Percentiles rank a stretch among this genome's conserved stretches.
phyloP scores from a whole-genome alignment of 2,888 invertebrate species.

The Troglohyphantes excavatus region DNA sequence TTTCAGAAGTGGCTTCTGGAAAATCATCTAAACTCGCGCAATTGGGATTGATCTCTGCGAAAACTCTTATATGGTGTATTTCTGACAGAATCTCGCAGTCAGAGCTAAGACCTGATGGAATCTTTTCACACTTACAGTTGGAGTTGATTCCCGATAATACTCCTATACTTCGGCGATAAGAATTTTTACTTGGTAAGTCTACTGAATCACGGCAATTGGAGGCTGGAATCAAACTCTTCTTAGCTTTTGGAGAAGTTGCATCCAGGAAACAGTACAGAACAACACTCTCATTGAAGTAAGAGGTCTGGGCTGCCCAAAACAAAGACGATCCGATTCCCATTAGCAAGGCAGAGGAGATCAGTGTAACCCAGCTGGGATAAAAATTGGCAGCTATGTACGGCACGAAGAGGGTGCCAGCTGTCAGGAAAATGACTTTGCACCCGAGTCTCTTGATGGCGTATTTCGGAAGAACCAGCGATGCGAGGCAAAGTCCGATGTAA shows the following conservation, averaged over 20 bases:
- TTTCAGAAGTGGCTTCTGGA: too few species aligned
- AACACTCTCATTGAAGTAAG: constrained; percentile 96
- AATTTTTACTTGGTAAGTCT: neutral
- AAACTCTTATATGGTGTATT: neutral
- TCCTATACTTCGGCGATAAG: neutral
- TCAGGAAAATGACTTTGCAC: constrained; percentile 96
- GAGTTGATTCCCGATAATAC: neutral
- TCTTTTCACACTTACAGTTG: neutral
- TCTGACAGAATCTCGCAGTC: neutral
- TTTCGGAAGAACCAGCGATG: constrained; percentile 97
- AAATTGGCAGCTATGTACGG: constrained; percentile 97
- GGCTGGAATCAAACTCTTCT: neutral
- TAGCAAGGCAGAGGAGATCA: constrained; percentile 94
- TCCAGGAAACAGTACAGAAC: constrained; percentile 86
- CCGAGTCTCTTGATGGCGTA: constrained; percentile 95
- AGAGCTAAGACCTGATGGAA: neutral
- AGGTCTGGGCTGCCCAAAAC: constrained; percentile 99
- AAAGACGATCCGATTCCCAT: constrained; percentile 97
- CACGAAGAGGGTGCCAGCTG: constrained; percentile 95
- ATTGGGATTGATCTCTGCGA: too few species aligned
- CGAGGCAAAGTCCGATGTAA: constrained; percentile 96
- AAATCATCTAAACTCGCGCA: too few species aligned
- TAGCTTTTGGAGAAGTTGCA: neutral
- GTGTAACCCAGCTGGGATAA: constrained; percentile 92
- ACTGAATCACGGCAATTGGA: neutral